Evolutionary conservation across 2,888 invertebrate species (phyloP), one percentile per base, ranked within the genome.

Genomic region (Teleogryllus oceanicus): DNA sequence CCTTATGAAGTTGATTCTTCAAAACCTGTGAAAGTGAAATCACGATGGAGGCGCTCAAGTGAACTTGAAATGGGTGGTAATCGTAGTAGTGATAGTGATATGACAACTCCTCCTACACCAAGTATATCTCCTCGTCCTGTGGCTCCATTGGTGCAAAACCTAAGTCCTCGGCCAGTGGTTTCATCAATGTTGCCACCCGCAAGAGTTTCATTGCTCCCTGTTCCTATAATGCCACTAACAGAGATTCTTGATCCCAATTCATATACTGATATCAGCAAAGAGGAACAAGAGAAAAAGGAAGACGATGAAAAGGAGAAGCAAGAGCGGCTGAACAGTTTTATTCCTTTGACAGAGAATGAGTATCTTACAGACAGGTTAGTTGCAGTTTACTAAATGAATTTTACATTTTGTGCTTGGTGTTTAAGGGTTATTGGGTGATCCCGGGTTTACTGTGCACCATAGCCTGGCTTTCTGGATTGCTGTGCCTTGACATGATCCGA

Each of bases 271-370:
- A 51, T 79, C 16, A 24, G 51, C 24, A 21, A 82, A 76, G 79
- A 80, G 21, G 83, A 83, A 78, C 81, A 82, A 24, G 84, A 84
- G 24, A 82, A 82, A 79, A 83, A 80, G 13, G 84, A 85, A 82
- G 78, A 82, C 80, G 88, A 89, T 83, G 87, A 88, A 80, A 86
- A 87, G 78, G 90, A 90, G 84, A 90, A 91, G 83, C 89, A 89
- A 82, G 89, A 89, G 79, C 88, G 91, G 83, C 89, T 95, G 83
- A 93, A 93, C 82, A 93, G 93, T 84, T 97, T 94, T 87, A 92
- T 93, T 82, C 91, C 92, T 84, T 90, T 97, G 78, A 92, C 92
- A 79, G 96, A 97, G 86, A 97, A 97, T 88, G 90, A 94, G 82
- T 97, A 96, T 88, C 90, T 95, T 82, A 91, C 92, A 74, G 96